phyloP scores from a whole-genome alignment of 2,797 vertebrate genomes.

The Garrulus glandarius region DNA sequence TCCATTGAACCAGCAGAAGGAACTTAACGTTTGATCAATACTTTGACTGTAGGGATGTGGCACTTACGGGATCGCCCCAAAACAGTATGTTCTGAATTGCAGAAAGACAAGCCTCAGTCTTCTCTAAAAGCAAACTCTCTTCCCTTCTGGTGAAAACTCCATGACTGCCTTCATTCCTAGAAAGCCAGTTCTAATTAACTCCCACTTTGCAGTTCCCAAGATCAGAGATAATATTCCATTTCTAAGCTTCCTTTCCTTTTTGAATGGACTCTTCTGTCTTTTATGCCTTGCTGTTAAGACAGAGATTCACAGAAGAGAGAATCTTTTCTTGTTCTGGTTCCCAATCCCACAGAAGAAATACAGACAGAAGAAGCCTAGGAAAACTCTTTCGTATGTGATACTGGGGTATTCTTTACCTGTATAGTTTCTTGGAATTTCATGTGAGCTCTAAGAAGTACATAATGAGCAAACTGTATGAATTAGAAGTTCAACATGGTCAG shows the following conservation, averaged over 20 bases:
- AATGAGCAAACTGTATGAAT: not conserved
- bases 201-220: not conserved
- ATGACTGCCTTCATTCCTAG: not conserved
- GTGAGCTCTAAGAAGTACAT: not conserved
- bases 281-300: not conserved
- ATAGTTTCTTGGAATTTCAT: not conserved
- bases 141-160: not conserved
- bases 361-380: not conserved
- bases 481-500: not conserved
- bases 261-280: not conserved
- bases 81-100: not conserved
- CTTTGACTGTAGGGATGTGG: not conserved
- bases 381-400: not conserved
- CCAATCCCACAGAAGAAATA: not conserved
- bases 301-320: not conserved
- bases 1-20: not conserved
- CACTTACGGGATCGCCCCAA: not conserved
- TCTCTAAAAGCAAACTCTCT: not conserved
- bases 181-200: not conserved
- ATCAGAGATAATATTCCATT: not conserved
- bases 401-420: not conserved
- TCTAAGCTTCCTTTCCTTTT: not conserved
- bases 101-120: not conserved
- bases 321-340: not conserved
- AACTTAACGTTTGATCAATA: not conserved